Base-by-base conservation (phyloP, 1,140 invertebrate genomes). In the Drosophila pseudoobscura region DNA sequence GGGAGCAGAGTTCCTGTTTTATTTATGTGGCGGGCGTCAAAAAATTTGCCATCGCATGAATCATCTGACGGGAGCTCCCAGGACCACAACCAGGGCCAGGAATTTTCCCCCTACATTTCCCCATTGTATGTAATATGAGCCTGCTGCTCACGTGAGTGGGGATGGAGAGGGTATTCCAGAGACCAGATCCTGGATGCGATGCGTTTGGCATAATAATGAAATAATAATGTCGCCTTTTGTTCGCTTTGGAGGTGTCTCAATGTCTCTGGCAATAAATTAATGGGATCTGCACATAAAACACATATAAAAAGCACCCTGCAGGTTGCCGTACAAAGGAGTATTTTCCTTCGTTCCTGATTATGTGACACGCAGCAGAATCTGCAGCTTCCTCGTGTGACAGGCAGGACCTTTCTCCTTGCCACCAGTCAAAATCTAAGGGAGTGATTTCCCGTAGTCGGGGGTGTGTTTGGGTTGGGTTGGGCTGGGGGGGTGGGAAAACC, bases 201-300 rank as follows among this genome's bases (percentile, higher is more conserved):
- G 83, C 75, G 83, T 73, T 88, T 89, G 83, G 83, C 83, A 88
- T 88, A 88, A 88, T 88, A 88, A 88, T 88, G 83, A 88, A 88
- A 88, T 88, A 88, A 88, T 88, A 88, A 88, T 88, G 83, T 88
- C 83, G 83, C 84, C 75, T 77, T 88, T 88, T 89, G 79, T 88
- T 74, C 70, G 71, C 71, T 44, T 75, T 31, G 71, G 72, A 88
- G 83, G 79, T 88, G 83, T 88, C 79, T 78, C 78, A 66, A 59
- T 64, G 71, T 62, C 55, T 69, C 46, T 59, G 72, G 75, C 79
- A 89, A 88, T 88, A 88, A 89, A 88, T 88, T 88, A 88, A 88
- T 88, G 83, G 83, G 78, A 61, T 78, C 52, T 84, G 82, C 77
- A 78, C 72, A 68, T 57, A 70, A 57, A 69, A 70, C 35, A 39